Evolutionary conservation across 2,113 vertebrate species (phyloP), one percentile per base, ranked within the genome.

Genomic region (Siniperca chuatsi): DNA sequence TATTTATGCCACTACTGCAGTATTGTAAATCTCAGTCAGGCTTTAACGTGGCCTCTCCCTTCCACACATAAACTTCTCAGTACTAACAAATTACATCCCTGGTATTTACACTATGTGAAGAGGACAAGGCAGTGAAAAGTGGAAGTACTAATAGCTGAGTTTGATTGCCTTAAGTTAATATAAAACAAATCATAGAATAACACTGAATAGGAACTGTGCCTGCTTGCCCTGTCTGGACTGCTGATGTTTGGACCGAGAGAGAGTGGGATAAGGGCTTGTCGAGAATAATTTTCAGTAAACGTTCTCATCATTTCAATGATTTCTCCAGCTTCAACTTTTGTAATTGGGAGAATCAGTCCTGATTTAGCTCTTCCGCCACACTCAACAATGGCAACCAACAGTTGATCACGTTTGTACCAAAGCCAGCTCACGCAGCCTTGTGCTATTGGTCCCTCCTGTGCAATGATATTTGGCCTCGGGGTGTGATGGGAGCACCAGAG

Each of bases 351-450:
- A 83, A 67, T 82, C 61, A 3, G 78, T 86, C 73, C 78, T 25
- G 71, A 82, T 65, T 83, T 74, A 48, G 79, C 87, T 91, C 88
- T 85, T 90, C 62, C 33, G 74, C 79, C 79, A 80, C 83, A 58
- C 83, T 84, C 80, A 48, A 80, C 82, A 55, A 78, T 79, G 83
- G 89, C 88, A 80, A 67, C 82, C 85, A 87, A 90, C 93, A 94
- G 92, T 94, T 94, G 93, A 93, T 95, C 94, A 92, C 35, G 92
- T 95, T 95, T 84, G 92, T 95, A 94, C 93, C 93, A 94, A 93
- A 92, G 91, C 92, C 90, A 93, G 93, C 92, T 93, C 85, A 82
- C 78, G 46, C 91, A 90, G 92, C 89, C 89, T 82, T 84, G 83
- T 86, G 90, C 90, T 91, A 64, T 82, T 66, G 81, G 87, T 92